phyloP scores from a whole-genome alignment of 2,888 invertebrate species.

The Trichogramma dendrolimi region DNA sequence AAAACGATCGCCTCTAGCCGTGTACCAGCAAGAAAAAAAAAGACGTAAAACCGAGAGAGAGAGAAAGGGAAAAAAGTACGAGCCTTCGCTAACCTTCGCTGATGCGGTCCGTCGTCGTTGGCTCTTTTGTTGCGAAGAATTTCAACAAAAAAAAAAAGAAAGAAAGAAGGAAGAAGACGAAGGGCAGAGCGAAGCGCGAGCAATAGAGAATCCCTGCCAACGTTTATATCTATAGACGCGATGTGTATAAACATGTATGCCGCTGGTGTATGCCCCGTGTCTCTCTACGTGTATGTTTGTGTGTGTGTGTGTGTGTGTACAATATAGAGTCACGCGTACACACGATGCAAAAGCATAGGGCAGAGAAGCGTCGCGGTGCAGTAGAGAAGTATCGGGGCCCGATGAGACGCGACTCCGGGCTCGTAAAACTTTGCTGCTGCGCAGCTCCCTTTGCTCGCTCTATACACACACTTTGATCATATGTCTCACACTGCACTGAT shows the following conservation, averaged over 20 bases:
- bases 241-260: too few species aligned
- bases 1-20: too few species aligned
- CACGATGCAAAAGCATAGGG: too few species aligned
- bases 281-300: too few species aligned
- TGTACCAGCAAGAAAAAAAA: background rate
- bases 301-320: too few species aligned
- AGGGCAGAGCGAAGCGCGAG: too few species aligned
- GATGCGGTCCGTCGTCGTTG: too few species aligned
- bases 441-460: conserved; percentile 1
- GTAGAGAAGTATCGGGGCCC: conserved; percentile 14
- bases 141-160: background rate
- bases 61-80: background rate
- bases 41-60: background rate
- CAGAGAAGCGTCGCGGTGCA: background rate
- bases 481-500: background rate
- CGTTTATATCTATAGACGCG: too few species aligned
- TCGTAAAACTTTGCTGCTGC: conserved; percentile 10
- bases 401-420: conserved; percentile 2
- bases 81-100: too few species aligned
- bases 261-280: too few species aligned
- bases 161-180: background rate
- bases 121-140: background rate
- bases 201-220: too few species aligned
- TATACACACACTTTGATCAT: conserved; percentile 16
- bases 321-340: too few species aligned